Conservation (phyloP, 1,140 invertebrate genomes). For the Drosophila nasuta region DNA sequence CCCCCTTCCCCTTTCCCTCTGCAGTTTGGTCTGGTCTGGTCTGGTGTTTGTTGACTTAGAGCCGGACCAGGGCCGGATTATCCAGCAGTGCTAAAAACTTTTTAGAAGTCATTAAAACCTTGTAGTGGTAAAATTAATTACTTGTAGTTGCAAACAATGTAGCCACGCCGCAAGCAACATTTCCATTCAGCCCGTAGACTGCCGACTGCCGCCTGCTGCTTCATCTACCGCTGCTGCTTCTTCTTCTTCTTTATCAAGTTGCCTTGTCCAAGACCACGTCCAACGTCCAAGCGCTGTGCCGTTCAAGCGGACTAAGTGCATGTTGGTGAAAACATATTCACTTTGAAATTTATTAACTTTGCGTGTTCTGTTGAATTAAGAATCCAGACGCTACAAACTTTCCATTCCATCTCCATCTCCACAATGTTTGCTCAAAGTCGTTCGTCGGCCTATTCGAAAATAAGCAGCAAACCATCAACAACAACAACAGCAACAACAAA, state of each 20-base stretch:
- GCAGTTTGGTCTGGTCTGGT: too few relatives aligned
- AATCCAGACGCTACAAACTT: conserved; percentile 75
- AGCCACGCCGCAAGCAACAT: conserved; percentile 81
- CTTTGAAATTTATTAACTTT: conserved; percentile 83
- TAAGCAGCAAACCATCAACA: too few relatives aligned
- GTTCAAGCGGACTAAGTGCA: conserved; percentile 70
- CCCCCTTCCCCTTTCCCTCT: not conserved
- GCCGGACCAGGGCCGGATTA: conserved; percentile 69
- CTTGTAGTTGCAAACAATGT: conserved; percentile 85
- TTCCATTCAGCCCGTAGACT: conserved; percentile 52
- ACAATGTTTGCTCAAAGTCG: conserved; percentile 65
- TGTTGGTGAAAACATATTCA: conserved; percentile 82
- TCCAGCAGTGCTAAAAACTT: conserved; percentile 83
- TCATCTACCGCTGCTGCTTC: not conserved
- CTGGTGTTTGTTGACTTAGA: conserved; percentile 60
- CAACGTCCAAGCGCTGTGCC: conserved; percentile 35
- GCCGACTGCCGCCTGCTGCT: not conserved
- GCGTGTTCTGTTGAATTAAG: conserved; percentile 79
- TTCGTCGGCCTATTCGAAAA: conserved; percentile 51
- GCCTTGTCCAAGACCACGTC: conserved; percentile 22
- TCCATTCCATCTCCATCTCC: conserved; percentile 34
- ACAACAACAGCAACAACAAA: not conserved
- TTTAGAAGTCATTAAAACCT: conserved; percentile 84
- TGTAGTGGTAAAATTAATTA: conserved; percentile 85
- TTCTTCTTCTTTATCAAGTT: not conserved